These are phyloP conservation scores for Natator depressus DNA, from an alignment of 2,113 vertebrate species.

Conservation along the genomic window DNA sequence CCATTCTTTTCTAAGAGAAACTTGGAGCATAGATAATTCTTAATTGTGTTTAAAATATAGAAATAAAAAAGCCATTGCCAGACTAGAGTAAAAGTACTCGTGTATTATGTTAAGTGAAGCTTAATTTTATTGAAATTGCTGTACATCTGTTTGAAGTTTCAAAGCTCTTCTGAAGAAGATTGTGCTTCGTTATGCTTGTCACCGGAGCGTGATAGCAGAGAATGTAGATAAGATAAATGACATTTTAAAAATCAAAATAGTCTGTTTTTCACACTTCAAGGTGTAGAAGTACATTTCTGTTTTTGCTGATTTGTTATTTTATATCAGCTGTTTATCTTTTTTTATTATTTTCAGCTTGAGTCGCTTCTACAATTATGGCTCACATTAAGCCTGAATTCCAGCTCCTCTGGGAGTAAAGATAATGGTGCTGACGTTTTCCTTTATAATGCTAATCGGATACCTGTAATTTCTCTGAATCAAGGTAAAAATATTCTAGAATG, in stretches of 20 bases:
- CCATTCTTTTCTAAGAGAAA: neutral
- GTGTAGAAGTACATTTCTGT: neutral
- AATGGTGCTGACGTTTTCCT: conserved; percentile 93
- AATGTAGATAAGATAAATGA: neutral
- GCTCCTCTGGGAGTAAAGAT: conserved; percentile 88
- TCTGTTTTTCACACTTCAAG: neutral
- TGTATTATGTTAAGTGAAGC: neutral
- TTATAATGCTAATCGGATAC: conserved; percentile 94
- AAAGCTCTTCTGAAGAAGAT: neutral
- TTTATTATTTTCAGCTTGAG: conserved; percentile 85
- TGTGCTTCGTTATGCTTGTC: neutral
- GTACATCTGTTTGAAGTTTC: neutral
- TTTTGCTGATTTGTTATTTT: neutral
- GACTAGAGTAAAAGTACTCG: neutral
- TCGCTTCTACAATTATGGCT: conserved; percentile 97
- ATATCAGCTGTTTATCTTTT: neutral
- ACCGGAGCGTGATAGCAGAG: neutral
- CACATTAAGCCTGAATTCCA: conserved; percentile 96
- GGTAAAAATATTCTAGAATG: conserved; percentile 78
- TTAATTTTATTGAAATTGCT: neutral
- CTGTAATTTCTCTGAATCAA: conserved; percentile 96
- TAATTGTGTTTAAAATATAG: no score
- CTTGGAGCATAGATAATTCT: no score
- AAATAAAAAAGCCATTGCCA: neutral
- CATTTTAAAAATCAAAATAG: neutral